Base-by-base conservation (phyloP, 2,888 invertebrate genomes). In the Megaustenia siamemsis region DNA sequence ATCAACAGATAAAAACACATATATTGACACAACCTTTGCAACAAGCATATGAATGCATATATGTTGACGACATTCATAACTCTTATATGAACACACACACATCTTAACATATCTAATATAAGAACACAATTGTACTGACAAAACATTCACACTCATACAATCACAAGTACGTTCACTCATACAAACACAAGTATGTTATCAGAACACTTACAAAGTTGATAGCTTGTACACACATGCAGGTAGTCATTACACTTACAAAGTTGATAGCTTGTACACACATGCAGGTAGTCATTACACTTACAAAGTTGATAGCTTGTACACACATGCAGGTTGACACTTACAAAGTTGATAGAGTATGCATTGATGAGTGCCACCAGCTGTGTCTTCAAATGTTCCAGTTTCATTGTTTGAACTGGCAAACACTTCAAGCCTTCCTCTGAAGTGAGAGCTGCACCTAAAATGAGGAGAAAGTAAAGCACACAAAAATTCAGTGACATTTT, bases 361-460 rank as follows among this genome's bases (percentile, higher is more conserved):
- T 93, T 91, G 45, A 92, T 89, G 6, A 93, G 89, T 63, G 91
- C 92, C 68, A 89, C 90, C 68, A 94, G 90, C 53, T 93, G 92
- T 43, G 93, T 92, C 78, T 90, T 90, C 18, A 94, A 88, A 38
- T 84, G 85, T 1, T 91, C 88, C 66, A 93, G 88, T 77, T 93
- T 93, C 68, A 91, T 91, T 24, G 89, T 87, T 83, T 92, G 91
- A 15, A 93, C 86, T 18, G 94, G 94, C 32, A 94, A 88, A 53
- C 89, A 84, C 18, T 91, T 88, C 32, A 84, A 89, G 2, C 89
- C 79, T 82, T 93, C 93, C 89, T 93, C 91, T 38, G 91, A 91
- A 8, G 91, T 93, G 71, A 93, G 88, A n/a, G 93, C 93, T 35
- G 93, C 93, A 79, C 93, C 94, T 93, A 87, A 4, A 82, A 88